Conservation (phyloP, 2,888 invertebrate species). For the Ametastegia equiseti region DNA sequence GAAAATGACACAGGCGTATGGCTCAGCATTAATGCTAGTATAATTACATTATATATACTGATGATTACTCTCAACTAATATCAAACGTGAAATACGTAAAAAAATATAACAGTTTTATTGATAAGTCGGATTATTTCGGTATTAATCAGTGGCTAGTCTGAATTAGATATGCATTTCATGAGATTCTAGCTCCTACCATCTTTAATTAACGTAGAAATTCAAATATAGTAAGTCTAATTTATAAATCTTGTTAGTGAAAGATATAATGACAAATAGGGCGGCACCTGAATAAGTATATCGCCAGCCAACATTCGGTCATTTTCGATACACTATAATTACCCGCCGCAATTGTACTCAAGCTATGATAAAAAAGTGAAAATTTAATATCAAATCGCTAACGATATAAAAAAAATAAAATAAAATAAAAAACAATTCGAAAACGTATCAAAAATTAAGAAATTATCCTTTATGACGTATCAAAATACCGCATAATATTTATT, state of each 20-base stretch:
- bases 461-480: constrained; percentile 38
- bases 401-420: constrained; percentile 19
- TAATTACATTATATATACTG: background rate
- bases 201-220: constrained; percentile 1
- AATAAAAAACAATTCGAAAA: constrained; percentile 42
- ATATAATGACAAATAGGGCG: constrained; percentile 46
- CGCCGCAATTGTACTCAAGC: background rate
- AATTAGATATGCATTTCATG: background rate
- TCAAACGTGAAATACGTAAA: background rate
- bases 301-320: constrained; percentile 22
- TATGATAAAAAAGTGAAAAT: background rate
- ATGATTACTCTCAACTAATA: background rate
- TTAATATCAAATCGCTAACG: constrained; percentile 25
- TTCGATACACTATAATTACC: constrained; percentile 22
- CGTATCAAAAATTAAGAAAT: constrained; percentile 48
- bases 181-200: constrained; percentile 2
- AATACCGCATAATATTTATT: constrained; percentile 43
- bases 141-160: background rate
- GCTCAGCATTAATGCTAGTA: background rate
- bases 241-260: constrained; percentile 49
- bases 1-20: constrained; percentile 25
- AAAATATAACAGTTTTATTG: background rate
- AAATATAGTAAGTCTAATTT: constrained; percentile 22
- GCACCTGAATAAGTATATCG: constrained; percentile 5
- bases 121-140: background rate